Evolutionary conservation across 2,797 vertebrate genomes (phyloP).

Genomic region (Rhodeus uyekii): DNA sequence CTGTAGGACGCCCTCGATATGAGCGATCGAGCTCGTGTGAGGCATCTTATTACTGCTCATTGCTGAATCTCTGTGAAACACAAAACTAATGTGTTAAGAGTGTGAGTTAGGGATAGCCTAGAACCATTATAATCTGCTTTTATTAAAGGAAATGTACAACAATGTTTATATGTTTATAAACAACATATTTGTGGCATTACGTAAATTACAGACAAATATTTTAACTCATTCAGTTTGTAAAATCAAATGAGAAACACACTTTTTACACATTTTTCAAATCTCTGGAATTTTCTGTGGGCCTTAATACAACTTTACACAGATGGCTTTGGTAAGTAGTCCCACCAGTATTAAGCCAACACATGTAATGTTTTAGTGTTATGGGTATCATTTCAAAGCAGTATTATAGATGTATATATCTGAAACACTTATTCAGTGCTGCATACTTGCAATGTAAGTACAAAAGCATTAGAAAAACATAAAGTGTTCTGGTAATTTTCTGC

Average conservation of each 20-base stretch:
- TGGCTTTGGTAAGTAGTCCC: background rate
- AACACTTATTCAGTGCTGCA: background rate
- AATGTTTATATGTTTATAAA: background rate
- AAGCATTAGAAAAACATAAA: background rate
- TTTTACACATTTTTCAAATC: background rate
- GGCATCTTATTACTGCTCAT: conserved; percentile 98
- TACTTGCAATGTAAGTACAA: background rate
- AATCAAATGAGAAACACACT: background rate
- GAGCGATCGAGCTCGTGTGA: conserved; percentile 97
- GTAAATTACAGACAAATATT: background rate
- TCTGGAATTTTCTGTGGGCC: conserved; percentile 1
- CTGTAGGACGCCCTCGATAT: conserved; percentile 96
- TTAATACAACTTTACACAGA: background rate
- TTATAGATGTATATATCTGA: background rate
- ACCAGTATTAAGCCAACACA: background rate
- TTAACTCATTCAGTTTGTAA: background rate
- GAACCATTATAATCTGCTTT: background rate
- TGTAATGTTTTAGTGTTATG: conserved; percentile 7
- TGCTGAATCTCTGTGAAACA: conserved; percentile 86
- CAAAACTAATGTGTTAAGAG: background rate
- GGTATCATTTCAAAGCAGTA: background rate
- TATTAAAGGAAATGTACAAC: background rate
- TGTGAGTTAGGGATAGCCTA: background rate
- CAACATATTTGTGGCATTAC: background rate
- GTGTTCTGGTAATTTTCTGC: background rate